Evolutionary conservation across 2,888 invertebrate species (phyloP).

Genomic region (Eupithecia pulchellata): DNA sequence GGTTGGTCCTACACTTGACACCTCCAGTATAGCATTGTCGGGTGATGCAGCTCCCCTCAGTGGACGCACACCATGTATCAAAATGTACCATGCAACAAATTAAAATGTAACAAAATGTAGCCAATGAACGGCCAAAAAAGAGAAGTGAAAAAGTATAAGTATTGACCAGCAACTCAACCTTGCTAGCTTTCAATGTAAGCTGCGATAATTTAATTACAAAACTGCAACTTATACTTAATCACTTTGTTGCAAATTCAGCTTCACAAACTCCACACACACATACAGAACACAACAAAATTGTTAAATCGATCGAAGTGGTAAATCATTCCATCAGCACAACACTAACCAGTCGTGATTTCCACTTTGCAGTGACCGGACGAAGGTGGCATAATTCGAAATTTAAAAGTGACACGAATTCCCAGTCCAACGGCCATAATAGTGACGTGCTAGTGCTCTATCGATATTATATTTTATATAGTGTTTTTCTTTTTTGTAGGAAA

Average conservation of each 20-base stretch:
- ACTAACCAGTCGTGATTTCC: conserved; percentile 84
- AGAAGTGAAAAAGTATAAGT: neutral
- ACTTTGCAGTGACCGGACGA: conserved; percentile 85
- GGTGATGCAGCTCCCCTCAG: too few relatives aligned
- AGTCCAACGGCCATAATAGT: conserved; percentile 61
- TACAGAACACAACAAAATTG: conserved; percentile 65
- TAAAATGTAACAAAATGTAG: neutral
- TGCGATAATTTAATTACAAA: conserved; percentile 7
- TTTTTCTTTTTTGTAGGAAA: conserved; percentile 84
- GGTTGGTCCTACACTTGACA: too few relatives aligned
- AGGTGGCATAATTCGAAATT: conserved; percentile 79
- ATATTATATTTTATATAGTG: conserved; percentile 66
- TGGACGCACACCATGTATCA: too few relatives aligned
- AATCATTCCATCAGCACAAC: conserved; percentile 60
- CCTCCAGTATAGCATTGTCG: too few relatives aligned
- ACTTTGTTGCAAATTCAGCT: conserved; percentile 46
- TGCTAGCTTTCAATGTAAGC: neutral
- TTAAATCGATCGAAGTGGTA: conserved; percentile 69
- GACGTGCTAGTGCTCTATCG: conserved; percentile 74
- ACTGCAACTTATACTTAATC: neutral
- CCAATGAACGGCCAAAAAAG: neutral
- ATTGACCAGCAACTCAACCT: neutral
- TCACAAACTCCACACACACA: conserved; percentile 55
- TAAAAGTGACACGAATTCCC: conserved; percentile 67
- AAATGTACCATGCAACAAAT: too few relatives aligned